Percentiles rank a stretch among this genome's conserved stretches.
These are phyloP conservation scores for Epizoanthus fatuus DNA, from an alignment of 92 coral and sea anemone species.

Conservation along the genomic window DNA sequence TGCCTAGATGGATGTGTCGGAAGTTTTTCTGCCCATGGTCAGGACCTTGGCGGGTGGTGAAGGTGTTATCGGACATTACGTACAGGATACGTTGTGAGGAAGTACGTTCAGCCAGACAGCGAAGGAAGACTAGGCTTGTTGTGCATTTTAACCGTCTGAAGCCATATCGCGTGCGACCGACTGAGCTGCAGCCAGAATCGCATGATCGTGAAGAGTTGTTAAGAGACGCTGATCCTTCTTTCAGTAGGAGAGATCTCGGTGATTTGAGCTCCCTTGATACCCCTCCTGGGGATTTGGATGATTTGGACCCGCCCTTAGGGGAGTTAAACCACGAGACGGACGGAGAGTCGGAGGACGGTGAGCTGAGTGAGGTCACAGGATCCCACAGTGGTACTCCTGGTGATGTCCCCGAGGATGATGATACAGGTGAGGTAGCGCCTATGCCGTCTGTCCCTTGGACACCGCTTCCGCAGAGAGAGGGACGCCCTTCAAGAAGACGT, in stretches of 20 bases:
- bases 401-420: not conserved
- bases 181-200: constrained; percentile 12
- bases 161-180: not conserved
- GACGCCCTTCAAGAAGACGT: constrained; percentile 18
- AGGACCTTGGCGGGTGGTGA: constrained; percentile 56
- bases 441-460: too few relatives aligned
- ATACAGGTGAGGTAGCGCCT: too few relatives aligned
- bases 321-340: too few relatives aligned
- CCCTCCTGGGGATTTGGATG: not conserved
- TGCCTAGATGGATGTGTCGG: constrained; percentile 28
- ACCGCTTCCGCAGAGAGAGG: not conserved
- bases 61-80: constrained; percentile 48
- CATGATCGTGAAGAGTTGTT: not conserved
- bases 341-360: not conserved
- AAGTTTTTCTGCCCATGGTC: constrained; percentile 55
- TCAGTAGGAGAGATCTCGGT: not conserved
- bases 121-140: constrained; percentile 7
- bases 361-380: not conserved
- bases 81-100: constrained; percentile 45
- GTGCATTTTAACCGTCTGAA: constrained; percentile 34
- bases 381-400: not conserved
- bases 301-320: not conserved
- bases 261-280: too few relatives aligned
- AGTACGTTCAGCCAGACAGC: not conserved
- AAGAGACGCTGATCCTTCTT: not conserved